These are phyloP conservation scores for Columba livia DNA, from an alignment of 2,113 vertebrate genomes.

Conservation along the genomic window DNA sequence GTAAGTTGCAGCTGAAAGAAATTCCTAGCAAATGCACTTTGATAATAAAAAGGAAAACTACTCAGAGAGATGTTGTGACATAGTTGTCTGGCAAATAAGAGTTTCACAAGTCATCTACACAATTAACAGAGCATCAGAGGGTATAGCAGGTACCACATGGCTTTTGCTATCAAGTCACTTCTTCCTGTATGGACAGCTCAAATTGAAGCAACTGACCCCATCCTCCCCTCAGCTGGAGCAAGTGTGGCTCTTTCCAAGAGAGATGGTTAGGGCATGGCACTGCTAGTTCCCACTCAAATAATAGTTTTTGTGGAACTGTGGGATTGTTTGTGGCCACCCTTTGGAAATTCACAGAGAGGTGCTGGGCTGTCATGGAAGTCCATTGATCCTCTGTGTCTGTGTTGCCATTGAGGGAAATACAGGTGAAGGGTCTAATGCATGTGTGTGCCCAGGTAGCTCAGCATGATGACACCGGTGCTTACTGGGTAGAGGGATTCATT, in stretches of 20 bases:
- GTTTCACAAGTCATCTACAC: neutral
- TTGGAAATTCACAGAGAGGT: neutral
- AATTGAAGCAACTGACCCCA: neutral
- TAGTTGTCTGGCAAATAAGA: neutral
- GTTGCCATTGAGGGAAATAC: accelerated
- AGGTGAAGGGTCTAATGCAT: neutral
- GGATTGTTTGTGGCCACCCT: neutral
- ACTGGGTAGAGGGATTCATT: neutral
- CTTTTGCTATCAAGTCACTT: neutral
- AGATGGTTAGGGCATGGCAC: neutral
- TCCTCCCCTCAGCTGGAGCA: neutral
- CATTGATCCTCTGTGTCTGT: neutral
- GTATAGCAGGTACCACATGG: neutral
- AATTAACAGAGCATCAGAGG: neutral
- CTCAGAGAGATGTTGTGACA: neutral
- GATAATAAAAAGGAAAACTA: neutral
- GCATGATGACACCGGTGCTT: neutral
- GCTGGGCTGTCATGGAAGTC: accelerated
- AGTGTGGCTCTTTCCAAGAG: accelerated
- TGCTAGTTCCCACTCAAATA: neutral
- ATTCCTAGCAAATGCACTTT: neutral
- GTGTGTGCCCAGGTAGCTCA: neutral
- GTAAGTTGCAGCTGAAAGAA: neutral
- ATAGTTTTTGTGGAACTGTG: neutral
- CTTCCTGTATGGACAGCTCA: neutral